These are phyloP conservation scores for Drosophila persimilis DNA, from an alignment of 1,140 invertebrate genomes.

Conservation along the genomic window DNA sequence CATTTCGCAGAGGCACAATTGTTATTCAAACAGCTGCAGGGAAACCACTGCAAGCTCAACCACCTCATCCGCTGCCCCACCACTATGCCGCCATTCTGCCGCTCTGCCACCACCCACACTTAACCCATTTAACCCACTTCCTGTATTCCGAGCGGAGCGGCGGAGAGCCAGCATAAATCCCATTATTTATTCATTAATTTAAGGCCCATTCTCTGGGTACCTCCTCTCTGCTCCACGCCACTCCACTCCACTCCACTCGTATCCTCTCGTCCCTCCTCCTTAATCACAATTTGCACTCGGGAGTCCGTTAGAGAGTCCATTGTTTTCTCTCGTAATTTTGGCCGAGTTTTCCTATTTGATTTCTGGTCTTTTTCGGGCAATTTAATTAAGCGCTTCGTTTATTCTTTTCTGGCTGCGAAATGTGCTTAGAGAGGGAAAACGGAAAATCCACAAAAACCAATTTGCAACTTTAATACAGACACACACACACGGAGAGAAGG, in stretches of 20 bases:
- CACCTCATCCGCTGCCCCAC: no score
- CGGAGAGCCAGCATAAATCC: slow-evolving; percentile 32
- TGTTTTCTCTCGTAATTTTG: not conserved
- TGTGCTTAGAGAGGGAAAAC: slow-evolving; percentile 13
- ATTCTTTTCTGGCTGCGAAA: slow-evolving; percentile 36
- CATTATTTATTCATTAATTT: slow-evolving; percentile 65
- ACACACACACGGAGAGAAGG: not conserved
- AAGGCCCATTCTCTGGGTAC: slow-evolving; percentile 11
- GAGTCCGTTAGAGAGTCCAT: slow-evolving; percentile 12
- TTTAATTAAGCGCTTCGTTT: slow-evolving; percentile 51
- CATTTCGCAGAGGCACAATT: slow-evolving; percentile 13
- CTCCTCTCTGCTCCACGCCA: no score
- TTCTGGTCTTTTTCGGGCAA: slow-evolving; percentile 43
- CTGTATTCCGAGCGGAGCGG: not conserved
- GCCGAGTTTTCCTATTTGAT: slow-evolving; percentile 49
- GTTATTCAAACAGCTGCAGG: slow-evolving; percentile 31
- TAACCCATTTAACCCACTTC: slow-evolving; percentile 49
- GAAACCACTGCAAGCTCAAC: not conserved
- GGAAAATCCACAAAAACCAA: slow-evolving; percentile 55
- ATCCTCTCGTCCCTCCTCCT: slow-evolving; percentile 9
- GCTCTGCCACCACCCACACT: not conserved
- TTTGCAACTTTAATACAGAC: slow-evolving; percentile 58
- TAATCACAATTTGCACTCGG: slow-evolving; percentile 48
- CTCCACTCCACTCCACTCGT: no score
- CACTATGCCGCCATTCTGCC: no score